Percentiles rank a stretch among this genome's conserved stretches.
Evolutionary conservation across 2,797 vertebrate species (phyloP).

Genomic region (Labeo calbasu): DNA sequence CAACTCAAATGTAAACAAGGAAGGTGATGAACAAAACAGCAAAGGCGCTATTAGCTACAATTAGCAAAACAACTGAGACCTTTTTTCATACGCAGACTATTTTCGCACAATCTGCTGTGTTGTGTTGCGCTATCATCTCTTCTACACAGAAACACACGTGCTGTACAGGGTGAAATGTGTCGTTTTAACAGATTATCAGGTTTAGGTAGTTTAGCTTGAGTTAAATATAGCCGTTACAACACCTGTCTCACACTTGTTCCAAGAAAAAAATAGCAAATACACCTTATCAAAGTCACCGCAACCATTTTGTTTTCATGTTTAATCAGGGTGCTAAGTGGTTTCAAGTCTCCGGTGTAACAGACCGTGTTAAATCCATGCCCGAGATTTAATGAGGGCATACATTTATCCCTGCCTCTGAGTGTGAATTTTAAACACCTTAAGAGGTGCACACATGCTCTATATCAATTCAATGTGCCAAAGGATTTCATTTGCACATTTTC

Average conservation of each 20-base stretch:
- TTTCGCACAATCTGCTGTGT: background rate
- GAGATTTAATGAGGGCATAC: slow-evolving; percentile 73
- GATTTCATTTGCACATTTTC: slow-evolving; percentile 65
- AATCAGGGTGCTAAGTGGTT: slow-evolving; percentile 79
- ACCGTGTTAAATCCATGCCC: slow-evolving; percentile 69
- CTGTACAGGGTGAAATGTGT: background rate
- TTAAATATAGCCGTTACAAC: slow-evolving; percentile 27
- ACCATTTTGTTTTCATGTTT: slow-evolving; percentile 74
- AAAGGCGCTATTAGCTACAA: slow-evolving; percentile 10
- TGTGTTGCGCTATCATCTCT: background rate
- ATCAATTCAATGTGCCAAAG: slow-evolving; percentile 59
- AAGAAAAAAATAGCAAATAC: slow-evolving; percentile 41
- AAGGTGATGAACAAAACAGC: slow-evolving; percentile 5
- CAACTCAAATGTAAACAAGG: slow-evolving; percentile 46
- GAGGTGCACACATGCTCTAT: slow-evolving; percentile 50
- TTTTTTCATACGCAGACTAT: background rate
- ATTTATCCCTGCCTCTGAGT: slow-evolving; percentile 71
- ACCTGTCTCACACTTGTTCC: background rate
- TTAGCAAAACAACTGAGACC: slow-evolving; percentile 10
- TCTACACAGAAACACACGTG: background rate
- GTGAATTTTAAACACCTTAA: slow-evolving; percentile 73
- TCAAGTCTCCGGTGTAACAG: slow-evolving; percentile 67
- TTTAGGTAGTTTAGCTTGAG: background rate
- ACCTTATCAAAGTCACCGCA: slow-evolving; percentile 53
- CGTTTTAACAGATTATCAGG: background rate